Evolutionary conservation across 2,888 invertebrate species (phyloP), one percentile per base, ranked within the genome.

Genomic region (Cantharis rufa): DNA sequence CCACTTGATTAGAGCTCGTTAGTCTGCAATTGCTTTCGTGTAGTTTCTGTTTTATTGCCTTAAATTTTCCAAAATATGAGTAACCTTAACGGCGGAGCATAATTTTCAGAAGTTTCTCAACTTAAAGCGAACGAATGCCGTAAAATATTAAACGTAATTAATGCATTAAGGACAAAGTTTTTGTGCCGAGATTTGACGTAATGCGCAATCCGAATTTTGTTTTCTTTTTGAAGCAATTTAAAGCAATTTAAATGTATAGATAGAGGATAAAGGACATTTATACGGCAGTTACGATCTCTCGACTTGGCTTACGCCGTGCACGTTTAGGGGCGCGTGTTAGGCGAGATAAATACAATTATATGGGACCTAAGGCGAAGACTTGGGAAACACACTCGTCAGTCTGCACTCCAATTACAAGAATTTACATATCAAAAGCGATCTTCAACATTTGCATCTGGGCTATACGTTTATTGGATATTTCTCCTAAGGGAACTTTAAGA

Each of bases 361-460:
- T 77, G 72, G 76, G 78, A 72, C 77, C 74, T 70, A 48, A 62
- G 75, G 78, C 70, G 75, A 74, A 73, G 28, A 72, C 75, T 72
- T 79, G 81, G 78, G 77, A 76, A 72, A 70, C 78, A 76, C 77
- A 80, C 78, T 74, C 79, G 75, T 76, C 79, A 81, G 78, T 77
- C 80, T 77, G 80, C 79, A 79, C 80, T 82, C 81, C 84, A 85
- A 85, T 85, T 83, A 84, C 84, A 80, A 80, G 78, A 76, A 85
- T 85, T 85, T 85, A 82, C 85, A 85, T 85, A 85, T 85, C 85
- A 85, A 85, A 85, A 84, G 84, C 82, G 84, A 84, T 82, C 82
- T 84, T 81, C 80, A 80, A 81, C 83, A 83, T 84, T 83, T 82
- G 80, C 76, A 70, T 76, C 76, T 79, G 24, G 71, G 74, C 71